phyloP scores from a whole-genome alignment of 2,797 vertebrate species.

The Myotis daubentonii region DNA sequence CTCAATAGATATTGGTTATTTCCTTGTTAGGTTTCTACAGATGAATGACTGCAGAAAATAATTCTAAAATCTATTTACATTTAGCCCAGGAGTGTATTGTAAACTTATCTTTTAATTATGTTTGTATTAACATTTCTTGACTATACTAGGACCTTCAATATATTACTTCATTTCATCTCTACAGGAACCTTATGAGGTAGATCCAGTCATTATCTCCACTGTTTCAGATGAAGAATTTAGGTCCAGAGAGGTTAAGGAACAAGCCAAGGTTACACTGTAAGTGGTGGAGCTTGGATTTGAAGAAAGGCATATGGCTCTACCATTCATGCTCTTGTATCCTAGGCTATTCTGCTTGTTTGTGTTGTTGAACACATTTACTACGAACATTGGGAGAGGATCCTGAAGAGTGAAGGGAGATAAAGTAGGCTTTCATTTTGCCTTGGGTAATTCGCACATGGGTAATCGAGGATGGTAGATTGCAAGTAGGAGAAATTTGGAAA shows the following conservation, averaged over 20 bases:
- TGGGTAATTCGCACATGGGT: background rate
- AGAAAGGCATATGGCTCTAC: background rate
- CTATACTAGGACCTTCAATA: background rate
- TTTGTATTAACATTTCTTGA: conserved; percentile 39
- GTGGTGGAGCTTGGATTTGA: background rate
- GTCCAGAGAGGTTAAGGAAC: background rate
- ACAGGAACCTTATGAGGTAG: background rate
- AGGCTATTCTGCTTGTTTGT: background rate
- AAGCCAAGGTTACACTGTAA: background rate
- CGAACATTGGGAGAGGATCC: background rate
- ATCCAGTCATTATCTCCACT: background rate
- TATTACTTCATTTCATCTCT: conserved; percentile 13
- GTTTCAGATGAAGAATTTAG: conserved; percentile 47
- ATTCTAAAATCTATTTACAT: conserved; percentile 36
- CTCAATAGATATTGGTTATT: background rate
- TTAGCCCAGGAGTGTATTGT: background rate
- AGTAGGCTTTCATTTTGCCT: conserved; percentile 5
- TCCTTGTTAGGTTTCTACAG: background rate
- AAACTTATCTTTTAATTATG: conserved; percentile 27
- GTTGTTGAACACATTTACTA: background rate
- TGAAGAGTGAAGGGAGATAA: background rate
- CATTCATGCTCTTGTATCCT: background rate
- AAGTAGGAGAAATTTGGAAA: conserved; percentile 15
- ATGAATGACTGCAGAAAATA: conserved; percentile 23
- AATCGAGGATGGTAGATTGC: background rate